A percentile compares a stretch with the other conserved stretches of the same genome.
These are phyloP conservation scores for Masnerella sp. DNA, from an alignment of 2,888 invertebrate genomes.

Conservation along the genomic window DNA sequence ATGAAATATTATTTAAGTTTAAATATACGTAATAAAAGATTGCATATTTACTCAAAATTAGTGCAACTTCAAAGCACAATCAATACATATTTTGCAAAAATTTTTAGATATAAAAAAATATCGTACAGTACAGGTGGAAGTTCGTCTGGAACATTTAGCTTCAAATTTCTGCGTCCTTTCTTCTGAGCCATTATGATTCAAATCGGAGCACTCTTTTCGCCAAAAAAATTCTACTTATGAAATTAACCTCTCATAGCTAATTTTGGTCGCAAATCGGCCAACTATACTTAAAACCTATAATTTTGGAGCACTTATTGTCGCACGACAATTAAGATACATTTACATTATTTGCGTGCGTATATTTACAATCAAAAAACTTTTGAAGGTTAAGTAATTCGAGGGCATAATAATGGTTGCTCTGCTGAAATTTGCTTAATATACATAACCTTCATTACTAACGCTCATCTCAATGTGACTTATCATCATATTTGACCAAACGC, in stretches of 20 bases:
- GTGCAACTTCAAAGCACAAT: no score
- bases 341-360: constrained; percentile 33
- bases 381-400: constrained; percentile 37
- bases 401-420: neutral
- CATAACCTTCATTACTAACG: constrained; percentile 8
- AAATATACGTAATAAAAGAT: no score
- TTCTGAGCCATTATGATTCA: constrained; percentile 70
- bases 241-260: constrained; percentile 10
- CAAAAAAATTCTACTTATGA: neutral
- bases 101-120: no score
- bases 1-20: no score
- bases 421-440: constrained; percentile 18
- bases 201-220: constrained; percentile 10
- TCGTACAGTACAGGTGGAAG: constrained; percentile 79
- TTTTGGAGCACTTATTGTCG: constrained; percentile 17
- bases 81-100: no score
- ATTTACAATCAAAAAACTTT: constrained; percentile 47
- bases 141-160: constrained; percentile 79
- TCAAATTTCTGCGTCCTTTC: constrained; percentile 77
- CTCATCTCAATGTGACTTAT: neutral
- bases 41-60: no score
- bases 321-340: constrained; percentile 17
- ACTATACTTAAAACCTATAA: neutral
- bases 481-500: no score
- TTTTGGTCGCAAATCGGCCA: neutral